Percentiles rank a stretch among this genome's conserved stretches.
Evolutionary conservation across 92 coral and sea anemone genomes (phyloP).

Genomic region (Paramuricea clavata): DNA sequence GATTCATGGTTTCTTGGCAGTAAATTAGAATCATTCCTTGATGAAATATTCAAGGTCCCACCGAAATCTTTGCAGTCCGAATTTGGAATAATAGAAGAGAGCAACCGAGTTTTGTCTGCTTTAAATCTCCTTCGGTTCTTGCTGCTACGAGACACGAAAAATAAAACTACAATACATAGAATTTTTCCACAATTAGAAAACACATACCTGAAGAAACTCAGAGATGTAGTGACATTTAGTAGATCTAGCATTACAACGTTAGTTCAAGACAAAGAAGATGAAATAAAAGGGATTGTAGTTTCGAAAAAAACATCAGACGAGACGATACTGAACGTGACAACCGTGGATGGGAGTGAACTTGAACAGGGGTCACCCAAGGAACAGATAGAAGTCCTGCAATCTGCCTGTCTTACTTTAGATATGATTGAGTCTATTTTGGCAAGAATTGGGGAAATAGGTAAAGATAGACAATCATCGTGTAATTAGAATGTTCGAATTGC

Average conservation of each 20-base stretch:
- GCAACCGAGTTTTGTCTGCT: constrained; percentile 12
- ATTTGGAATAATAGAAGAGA: constrained; percentile 20
- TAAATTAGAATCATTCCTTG: not conserved
- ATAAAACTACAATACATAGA: constrained; percentile 26
- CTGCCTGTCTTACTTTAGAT: constrained; percentile 34
- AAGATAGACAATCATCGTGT: not conserved
- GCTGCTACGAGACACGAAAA: constrained; percentile 21
- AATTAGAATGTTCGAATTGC: too few species aligned
- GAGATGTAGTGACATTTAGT: constrained; percentile 1
- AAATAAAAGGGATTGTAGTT: not conserved
- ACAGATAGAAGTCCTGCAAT: constrained; percentile 7
- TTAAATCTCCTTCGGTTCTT: constrained; percentile 32
- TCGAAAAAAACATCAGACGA: constrained; percentile 1
- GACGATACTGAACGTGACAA: not conserved
- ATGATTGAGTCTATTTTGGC: constrained; percentile 36
- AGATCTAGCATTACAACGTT: not conserved
- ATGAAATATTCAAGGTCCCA: constrained; percentile 9
- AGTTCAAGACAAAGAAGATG: constrained; percentile 8
- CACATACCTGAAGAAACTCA: constrained; percentile 13
- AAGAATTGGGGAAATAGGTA: constrained; percentile 9
- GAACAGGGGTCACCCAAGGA: constrained; percentile 20
- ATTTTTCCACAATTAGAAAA: not conserved
- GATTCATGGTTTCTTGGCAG: constrained; percentile 33
- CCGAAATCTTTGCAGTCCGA: constrained; percentile 23
- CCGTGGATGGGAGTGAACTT: constrained; percentile 1